A percentile compares a stretch with the other conserved stretches of the same genome.
These are phyloP conservation scores for Bombylius major DNA, from an alignment of 2,888 invertebrate species.

Conservation along the genomic window DNA sequence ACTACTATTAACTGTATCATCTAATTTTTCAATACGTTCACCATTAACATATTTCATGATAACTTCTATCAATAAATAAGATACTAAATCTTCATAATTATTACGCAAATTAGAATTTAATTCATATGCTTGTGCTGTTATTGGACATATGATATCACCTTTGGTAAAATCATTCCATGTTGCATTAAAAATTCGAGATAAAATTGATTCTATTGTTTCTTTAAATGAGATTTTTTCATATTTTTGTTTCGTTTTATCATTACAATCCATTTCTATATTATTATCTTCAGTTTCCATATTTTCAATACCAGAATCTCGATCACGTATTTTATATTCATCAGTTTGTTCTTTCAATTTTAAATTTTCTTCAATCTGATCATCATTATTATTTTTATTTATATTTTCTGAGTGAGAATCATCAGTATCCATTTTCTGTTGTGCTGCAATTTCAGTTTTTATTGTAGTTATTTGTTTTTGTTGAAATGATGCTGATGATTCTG, in stretches of 20 bases:
- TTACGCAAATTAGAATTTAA: slow-evolving; percentile 37
- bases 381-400: neutral
- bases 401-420: slow-evolving; percentile 29
- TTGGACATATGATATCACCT: slow-evolving; percentile 45
- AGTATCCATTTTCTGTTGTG: slow-evolving; percentile 37
- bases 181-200: slow-evolving; percentile 58
- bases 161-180: slow-evolving; percentile 53
- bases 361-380: neutral
- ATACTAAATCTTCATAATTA: slow-evolving; percentile 42
- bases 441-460: no score
- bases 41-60: slow-evolving; percentile 45
- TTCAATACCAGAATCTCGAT: slow-evolving; percentile 60
- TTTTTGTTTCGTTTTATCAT: slow-evolving; percentile 19
- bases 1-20: slow-evolving; percentile 26
- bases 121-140: slow-evolving; percentile 44
- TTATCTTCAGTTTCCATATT: slow-evolving; percentile 50
- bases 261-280: neutral
- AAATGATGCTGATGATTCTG: neutral
- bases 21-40: slow-evolving; percentile 44
- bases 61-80: slow-evolving; percentile 55
- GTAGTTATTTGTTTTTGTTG: no score
- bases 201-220: slow-evolving; percentile 40
- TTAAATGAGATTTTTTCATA: slow-evolving; percentile 24
- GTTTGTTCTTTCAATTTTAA: slow-evolving; percentile 13
- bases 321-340: slow-evolving; percentile 21